Evolutionary conservation across 1,140 invertebrate genomes (phyloP).

Genomic region (Protaetia brevitarsis): DNA sequence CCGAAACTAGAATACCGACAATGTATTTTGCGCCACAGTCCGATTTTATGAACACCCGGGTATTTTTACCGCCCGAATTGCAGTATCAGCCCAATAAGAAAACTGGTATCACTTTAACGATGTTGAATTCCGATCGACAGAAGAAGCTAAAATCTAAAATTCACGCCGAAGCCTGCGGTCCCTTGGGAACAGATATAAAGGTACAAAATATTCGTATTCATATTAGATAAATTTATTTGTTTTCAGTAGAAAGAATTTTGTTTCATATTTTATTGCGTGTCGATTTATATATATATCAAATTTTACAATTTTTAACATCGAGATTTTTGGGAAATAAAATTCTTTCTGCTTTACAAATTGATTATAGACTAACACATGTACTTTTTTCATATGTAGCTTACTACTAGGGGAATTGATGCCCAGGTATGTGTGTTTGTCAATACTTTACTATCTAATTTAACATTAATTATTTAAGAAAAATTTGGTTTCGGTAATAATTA

Average conservation of each 20-base stretch:
- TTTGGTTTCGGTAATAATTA: too few species aligned
- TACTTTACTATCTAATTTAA: constrained; percentile 19
- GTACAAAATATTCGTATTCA: constrained; percentile 46
- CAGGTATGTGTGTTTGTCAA: constrained; percentile 25
- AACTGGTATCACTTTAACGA: constrained; percentile 48
- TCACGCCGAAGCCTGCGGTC: constrained; percentile 57
- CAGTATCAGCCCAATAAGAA: constrained; percentile 58
- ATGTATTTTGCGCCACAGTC: constrained; percentile 79
- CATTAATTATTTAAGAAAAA: constrained; percentile 1
- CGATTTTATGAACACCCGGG: constrained; percentile 68
- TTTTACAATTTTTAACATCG: not conserved
- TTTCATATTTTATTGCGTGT: not conserved
- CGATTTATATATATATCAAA: not conserved
- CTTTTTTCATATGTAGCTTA: constrained; percentile 26
- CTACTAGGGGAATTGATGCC: constrained; percentile 27
- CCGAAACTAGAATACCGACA: constrained; percentile 77
- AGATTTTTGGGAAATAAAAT: not conserved
- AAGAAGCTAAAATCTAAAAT: constrained; percentile 52
- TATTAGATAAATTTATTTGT: constrained; percentile 3
- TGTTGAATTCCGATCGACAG: constrained; percentile 48
- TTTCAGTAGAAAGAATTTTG: constrained; percentile 7
- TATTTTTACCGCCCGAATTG: constrained; percentile 66
- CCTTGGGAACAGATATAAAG: constrained; percentile 61
- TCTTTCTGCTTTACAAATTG: not conserved
- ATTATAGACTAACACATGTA: constrained; percentile 21